A percentile compares a stretch with the other conserved stretches of the same genome.
phyloP scores from a whole-genome alignment of 92 coral and sea anemone species.

The Zoanthus sociatus region DNA sequence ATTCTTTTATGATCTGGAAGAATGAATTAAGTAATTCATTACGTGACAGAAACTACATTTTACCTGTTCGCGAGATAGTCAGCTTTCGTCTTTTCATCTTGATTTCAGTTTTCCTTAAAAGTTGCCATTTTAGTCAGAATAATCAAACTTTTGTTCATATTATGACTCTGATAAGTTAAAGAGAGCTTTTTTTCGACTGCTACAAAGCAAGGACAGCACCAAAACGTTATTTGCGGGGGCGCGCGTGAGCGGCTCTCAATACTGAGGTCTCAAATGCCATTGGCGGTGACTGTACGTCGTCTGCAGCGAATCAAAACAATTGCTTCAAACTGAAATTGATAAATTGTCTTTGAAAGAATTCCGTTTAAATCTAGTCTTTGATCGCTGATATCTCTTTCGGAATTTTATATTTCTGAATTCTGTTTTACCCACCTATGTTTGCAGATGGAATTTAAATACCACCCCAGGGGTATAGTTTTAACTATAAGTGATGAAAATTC shows the following conservation, averaged over 20 bases:
- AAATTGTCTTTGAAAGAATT: neutral
- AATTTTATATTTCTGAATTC: too few relatives aligned
- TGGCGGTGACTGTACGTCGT: slow-evolving; percentile 4
- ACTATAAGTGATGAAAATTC: too few relatives aligned
- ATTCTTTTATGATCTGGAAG: neutral
- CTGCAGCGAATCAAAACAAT: slow-evolving; percentile 45
- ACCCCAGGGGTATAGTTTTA: too few relatives aligned
- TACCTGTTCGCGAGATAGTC: slow-evolving; percentile 50
- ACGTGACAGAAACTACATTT: slow-evolving; percentile 7
- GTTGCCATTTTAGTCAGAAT: neutral
- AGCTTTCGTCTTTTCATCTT: slow-evolving; percentile 47
- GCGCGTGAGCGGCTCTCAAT: neutral
- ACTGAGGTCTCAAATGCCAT: slow-evolving; percentile 11
- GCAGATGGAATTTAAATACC: too few relatives aligned
- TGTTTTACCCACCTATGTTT: too few relatives aligned
- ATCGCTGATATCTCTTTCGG: too few relatives aligned
- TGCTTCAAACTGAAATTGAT: neutral
- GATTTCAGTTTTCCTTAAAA: neutral
- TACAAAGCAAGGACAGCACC: neutral
- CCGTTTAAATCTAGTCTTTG: too few relatives aligned
- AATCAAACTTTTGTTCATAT: neutral
- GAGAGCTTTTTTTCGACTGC: neutral
- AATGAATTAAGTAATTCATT: neutral
- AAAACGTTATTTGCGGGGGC: slow-evolving; percentile 16
- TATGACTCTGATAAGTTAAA: neutral